Evolutionary conservation across 2,113 vertebrate genomes (phyloP).

Genomic region (Grammomys dolichurus): DNA sequence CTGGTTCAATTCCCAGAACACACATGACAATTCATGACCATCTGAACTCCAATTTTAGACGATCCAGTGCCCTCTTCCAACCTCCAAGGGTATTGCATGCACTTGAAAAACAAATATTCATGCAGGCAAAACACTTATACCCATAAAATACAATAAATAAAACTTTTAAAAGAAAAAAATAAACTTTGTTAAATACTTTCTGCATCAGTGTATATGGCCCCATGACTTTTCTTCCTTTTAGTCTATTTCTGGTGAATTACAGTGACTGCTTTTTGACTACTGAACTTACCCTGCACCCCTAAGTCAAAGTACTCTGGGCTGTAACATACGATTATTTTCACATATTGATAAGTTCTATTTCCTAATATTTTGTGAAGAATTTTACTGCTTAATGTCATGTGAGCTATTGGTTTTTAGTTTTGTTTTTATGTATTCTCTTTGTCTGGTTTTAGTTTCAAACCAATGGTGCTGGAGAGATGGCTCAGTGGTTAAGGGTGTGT

Average conservation of each 20-base stretch:
- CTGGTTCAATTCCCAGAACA: too few species aligned
- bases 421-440: not conserved
- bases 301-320: not conserved
- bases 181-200: conserved; percentile 39
- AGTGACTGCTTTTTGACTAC: conserved; percentile 13
- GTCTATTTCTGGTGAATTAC: not conserved
- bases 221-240: not conserved
- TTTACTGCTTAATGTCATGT: not conserved
- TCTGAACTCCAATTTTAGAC: not conserved
- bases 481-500: not conserved
- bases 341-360: conserved; percentile 34
- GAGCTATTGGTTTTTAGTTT: not conserved
- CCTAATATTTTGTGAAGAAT: conserved; percentile 3
- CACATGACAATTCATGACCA: not conserved
- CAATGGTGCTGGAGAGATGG: not conserved
- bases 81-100: not conserved
- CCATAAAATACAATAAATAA: not conserved
- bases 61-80: not conserved
- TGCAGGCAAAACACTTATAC: not conserved
- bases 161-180: not conserved
- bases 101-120: not conserved
- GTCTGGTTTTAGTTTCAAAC: not conserved
- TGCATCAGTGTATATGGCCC: not conserved
- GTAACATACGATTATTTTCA: not conserved
- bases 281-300: not conserved